Evolutionary conservation across 2,888 invertebrate genomes (phyloP), one percentile per base, ranked within the genome.

Genomic region (Rhorus exstirpatorius): DNA sequence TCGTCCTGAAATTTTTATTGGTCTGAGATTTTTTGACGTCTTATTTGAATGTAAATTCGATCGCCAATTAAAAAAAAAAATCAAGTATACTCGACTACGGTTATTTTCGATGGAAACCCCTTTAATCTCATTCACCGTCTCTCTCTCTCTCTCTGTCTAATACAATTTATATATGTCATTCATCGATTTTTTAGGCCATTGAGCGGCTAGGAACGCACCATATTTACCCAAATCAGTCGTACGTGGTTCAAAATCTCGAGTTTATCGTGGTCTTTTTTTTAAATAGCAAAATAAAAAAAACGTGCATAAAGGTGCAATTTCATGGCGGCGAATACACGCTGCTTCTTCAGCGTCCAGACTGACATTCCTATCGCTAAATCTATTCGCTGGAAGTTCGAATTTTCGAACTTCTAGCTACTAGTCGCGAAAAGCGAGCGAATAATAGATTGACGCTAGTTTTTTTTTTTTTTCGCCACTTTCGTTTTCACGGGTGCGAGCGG

Each of bases 181-280:
- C 60, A 63, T 74, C 63, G 49, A 55, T 41, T 51, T 53, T n/a
- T 83, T 83, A 83, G 83, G 79, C 79, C 79, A 17, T 79, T 79
- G 31, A 51, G 53, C 75, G 79, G 76, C 83, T 67, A 81, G 78
- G 75, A 82, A 82, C 70, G 26, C 58, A 63, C 38, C 60, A 35
- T 49, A 31, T 35, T 75, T 55, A 21, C 55, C 35, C 44, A 63
- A 60, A 14, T 63, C 51, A 75, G 26, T 63, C 63, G 63, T 53
- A 65, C 19, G 41, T 17, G 38, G 38, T 53, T 55, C 6, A 65
- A 75, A 63, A 75, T 65, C 53, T 75, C 53, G n/a, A 49, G 12
- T 35, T 65, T n/a, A 31, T 75, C 53, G 41, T 3, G 35, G 19
- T 3, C 26, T 53, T 26, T n/a, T 46, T 46, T 65, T 14, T 63